phyloP scores from a whole-genome alignment of 1,140 invertebrate genomes.

The Lordiphosa mommai region DNA sequence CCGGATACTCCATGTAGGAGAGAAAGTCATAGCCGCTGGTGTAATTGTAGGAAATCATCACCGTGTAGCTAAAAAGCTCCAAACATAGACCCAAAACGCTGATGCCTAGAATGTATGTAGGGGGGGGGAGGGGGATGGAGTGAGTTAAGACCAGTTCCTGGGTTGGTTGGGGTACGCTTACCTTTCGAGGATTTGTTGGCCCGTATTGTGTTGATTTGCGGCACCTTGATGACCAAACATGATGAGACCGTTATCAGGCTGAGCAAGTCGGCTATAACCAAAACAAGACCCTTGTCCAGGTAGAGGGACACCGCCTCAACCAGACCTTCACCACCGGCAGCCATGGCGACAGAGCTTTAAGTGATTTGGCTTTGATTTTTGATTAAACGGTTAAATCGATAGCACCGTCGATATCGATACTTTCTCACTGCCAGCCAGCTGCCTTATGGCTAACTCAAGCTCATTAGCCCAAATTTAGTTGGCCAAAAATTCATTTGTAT shows the following conservation, averaged over 20 bases:
- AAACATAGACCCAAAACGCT: conserved; percentile 66
- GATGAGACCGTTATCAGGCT: conserved; percentile 84
- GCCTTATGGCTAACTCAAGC: too few species aligned
- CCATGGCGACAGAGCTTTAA: conserved; percentile 26
- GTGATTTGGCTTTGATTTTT: conserved; percentile 4
- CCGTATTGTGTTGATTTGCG: conserved; percentile 84
- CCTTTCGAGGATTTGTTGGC: conserved; percentile 82
- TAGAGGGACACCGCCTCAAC: conserved; percentile 48
- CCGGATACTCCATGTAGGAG: conserved; percentile 86
- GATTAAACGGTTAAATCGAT: too few species aligned
- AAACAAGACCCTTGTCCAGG: conserved; percentile 59
- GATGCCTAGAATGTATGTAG: conserved; percentile 40
- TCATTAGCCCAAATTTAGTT: too few species aligned
- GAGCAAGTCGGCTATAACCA: conserved; percentile 81
- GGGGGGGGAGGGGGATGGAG: conserved; percentile 4
- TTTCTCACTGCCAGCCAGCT: too few species aligned
- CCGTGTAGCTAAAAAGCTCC: conserved; percentile 83
- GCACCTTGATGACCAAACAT: conserved; percentile 85
- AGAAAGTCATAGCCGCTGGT: conserved; percentile 84
- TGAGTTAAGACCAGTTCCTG: background rate
- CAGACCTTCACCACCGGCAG: conserved; percentile 13
- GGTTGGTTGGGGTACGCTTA: conserved; percentile 28
- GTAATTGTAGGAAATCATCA: conserved; percentile 86
- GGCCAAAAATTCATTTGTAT: too few species aligned
- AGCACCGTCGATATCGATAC: too few species aligned